phyloP scores from a whole-genome alignment of 2,888 invertebrate genomes.

The Taphrorychus bicolor region DNA sequence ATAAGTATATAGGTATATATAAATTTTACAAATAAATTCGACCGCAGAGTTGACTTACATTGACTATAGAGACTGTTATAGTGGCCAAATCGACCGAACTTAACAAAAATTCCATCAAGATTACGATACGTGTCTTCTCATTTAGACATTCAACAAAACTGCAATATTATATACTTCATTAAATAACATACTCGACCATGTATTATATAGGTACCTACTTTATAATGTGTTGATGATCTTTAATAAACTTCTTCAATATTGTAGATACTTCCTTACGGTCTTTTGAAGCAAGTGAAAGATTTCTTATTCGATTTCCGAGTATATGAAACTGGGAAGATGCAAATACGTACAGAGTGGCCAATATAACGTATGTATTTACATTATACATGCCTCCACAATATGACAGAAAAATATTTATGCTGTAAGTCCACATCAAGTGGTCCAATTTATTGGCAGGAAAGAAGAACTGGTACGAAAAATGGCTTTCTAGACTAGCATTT shows the following conservation, averaged over 20 bases:
- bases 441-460: not conserved
- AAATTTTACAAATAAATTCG: not conserved
- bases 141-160: not conserved
- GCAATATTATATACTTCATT: not conserved
- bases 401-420: not conserved
- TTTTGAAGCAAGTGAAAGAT: too few species aligned
- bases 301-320: too few species aligned
- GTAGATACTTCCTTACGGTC: too few species aligned
- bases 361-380: not conserved
- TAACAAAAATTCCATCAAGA: not conserved
- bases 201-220: too few species aligned
- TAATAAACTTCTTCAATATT: too few species aligned
- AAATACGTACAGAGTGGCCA: not conserved
- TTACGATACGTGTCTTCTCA: not conserved
- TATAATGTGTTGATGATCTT: not conserved
- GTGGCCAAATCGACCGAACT: not conserved
- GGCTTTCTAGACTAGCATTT: not conserved
- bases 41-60: not conserved
- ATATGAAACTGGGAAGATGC: too few species aligned
- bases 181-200: not conserved
- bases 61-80: not conserved
- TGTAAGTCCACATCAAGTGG: not conserved
- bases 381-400: not conserved
- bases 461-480: not conserved
- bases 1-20: too few species aligned